These are phyloP conservation scores for Anhinga rufa DNA, from an alignment of 2,113 vertebrate species.

Conservation along the genomic window DNA sequence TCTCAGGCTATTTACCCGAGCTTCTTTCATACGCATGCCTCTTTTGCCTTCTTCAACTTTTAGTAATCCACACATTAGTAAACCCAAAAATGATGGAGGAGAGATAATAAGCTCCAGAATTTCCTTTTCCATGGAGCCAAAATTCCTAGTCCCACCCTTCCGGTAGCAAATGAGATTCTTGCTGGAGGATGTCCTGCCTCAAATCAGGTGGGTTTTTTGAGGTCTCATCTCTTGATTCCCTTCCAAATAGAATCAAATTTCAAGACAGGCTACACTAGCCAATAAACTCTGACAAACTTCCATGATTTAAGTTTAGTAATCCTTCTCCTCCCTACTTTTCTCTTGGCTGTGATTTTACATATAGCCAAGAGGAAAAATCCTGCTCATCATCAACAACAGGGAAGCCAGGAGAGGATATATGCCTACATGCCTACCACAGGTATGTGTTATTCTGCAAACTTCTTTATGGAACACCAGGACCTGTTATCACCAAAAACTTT, in stretches of 20 bases:
- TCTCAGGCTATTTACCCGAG: background rate
- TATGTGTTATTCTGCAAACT: background rate
- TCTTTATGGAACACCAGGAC: background rate
- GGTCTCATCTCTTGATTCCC: conserved; percentile 15
- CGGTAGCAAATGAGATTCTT: conserved; percentile 19
- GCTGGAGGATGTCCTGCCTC: conserved; percentile 27
- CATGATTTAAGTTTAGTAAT: background rate
- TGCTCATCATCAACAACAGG: background rate
- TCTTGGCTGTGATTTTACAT: conserved; percentile 3
- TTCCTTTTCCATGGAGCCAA: conserved; percentile 30
- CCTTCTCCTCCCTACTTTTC: background rate
- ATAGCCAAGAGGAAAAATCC: conserved; percentile 24
- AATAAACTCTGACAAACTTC: conserved; percentile 11
- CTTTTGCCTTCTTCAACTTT: background rate
- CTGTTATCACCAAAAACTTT: background rate
- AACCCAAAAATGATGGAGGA: background rate
- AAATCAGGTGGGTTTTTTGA: conserved; percentile 34
- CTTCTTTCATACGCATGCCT: background rate
- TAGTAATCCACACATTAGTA: background rate
- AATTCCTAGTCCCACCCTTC: conserved; percentile 36
- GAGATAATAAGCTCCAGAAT: conserved; percentile 23
- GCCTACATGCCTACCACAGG: background rate
- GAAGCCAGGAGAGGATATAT: background rate
- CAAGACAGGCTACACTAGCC: background rate
- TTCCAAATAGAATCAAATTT: conserved; percentile 31